Evolutionary conservation across 1,140 invertebrate genomes (phyloP), one percentile per base, ranked within the genome.

Genomic region (Xylocopa sonorina): DNA sequence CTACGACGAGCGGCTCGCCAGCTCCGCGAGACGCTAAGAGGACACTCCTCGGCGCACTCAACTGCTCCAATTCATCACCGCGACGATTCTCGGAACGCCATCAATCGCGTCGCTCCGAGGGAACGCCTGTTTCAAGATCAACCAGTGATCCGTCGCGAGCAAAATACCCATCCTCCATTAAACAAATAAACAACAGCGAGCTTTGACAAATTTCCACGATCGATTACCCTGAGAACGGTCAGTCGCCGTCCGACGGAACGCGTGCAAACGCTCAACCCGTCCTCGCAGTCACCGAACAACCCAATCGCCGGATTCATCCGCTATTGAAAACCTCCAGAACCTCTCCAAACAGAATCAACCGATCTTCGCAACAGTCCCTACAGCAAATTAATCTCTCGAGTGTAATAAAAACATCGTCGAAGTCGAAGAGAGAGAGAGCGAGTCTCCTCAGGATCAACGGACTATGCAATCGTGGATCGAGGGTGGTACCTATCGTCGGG

Each of bases 401-500:
- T n/a, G n/a, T n/a, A n/a, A n/a, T n/a, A n/a, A n/a, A n/a, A 38
- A 21, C 21, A 5, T 5, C 5, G n/a, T 60, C 43, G 3, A 27
- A 3, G 12, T 50, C 21, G 50, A 53, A 53, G 51, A 55, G 38
- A 53, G 51, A 55, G 38, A 34, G 34, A 55, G 32, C n/a, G 24
- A 29, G 53, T 46, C 16, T 41, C 43, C 29, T 27, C 51, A 58
- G 66, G 29, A 67, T 67, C 12, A 21, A 46, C 76, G 84, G 74
- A 87, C 58, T 79, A 86, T 83, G 85, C 80, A 43, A 67, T 81
- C 69, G 29, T 57, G 74, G 80, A 53, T 79, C 21, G 66, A 18
- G 29, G n/a, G 50, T 58, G 78, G 57, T 75, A 41, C 41, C 62
- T 53, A 43, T 64, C 48, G 67, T 76, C 57, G 72, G 73, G 51